phyloP scores from a whole-genome alignment of 2,888 invertebrate species.

The Cheilosia soror region DNA sequence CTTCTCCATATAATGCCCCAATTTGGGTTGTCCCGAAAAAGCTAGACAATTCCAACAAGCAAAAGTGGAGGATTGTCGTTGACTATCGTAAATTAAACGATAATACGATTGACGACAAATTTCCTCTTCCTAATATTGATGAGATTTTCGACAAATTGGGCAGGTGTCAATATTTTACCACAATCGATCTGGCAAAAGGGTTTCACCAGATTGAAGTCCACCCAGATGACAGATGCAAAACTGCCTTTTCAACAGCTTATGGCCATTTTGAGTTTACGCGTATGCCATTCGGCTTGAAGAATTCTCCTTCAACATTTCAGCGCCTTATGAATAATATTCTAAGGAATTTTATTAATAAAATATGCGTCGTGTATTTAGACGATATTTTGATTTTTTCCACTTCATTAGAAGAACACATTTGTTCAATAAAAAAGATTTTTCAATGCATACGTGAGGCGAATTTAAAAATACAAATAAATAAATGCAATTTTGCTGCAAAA shows the following conservation, averaged over 20 bases:
- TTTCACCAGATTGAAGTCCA: slow-evolving; percentile 78
- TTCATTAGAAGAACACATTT: slow-evolving; percentile 77
- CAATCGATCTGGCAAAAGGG: slow-evolving; percentile 77
- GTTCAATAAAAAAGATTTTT: slow-evolving; percentile 75
- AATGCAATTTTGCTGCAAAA: slow-evolving; percentile 76
- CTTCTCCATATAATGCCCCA: slow-evolving; percentile 65
- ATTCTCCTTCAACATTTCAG: slow-evolving; percentile 72
- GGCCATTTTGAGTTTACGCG: slow-evolving; percentile 61
- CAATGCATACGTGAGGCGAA: slow-evolving; percentile 62
- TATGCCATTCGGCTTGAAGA: slow-evolving; percentile 32
- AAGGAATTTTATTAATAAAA: slow-evolving; percentile 71
- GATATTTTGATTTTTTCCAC: slow-evolving; percentile 77
- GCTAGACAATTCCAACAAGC: slow-evolving; percentile 11
- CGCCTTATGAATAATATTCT: slow-evolving; percentile 77
- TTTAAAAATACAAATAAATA: slow-evolving; percentile 76
- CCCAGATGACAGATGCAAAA: slow-evolving; percentile 46
- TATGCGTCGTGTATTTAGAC: slow-evolving; percentile 79
- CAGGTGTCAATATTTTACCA: slow-evolving; percentile 79
- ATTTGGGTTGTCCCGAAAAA: slow-evolving; percentile 76
- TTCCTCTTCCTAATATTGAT: slow-evolving; percentile 1
- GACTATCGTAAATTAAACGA: slow-evolving; percentile 14
- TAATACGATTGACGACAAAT: background rate
- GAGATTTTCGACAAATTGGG: slow-evolving; percentile 80
- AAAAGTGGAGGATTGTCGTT: slow-evolving; percentile 20
- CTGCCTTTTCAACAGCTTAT: slow-evolving; percentile 59